A percentile compares a stretch with the other conserved stretches of the same genome.
phyloP scores from a whole-genome alignment of 92 coral and sea anemone species.

The Pocillopora meandrina region DNA sequence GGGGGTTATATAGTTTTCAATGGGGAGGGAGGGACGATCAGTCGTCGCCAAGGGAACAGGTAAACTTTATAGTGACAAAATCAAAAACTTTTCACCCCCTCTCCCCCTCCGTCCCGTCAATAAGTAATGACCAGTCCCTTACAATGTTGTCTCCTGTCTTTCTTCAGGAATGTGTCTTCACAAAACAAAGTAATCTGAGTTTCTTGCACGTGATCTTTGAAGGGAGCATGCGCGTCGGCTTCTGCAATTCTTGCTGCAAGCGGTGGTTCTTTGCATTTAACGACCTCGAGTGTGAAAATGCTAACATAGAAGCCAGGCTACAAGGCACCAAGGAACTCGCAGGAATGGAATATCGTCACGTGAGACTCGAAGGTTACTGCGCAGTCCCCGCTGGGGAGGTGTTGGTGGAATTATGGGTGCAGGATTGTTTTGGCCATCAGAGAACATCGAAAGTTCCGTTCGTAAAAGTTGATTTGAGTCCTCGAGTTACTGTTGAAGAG shows the following conservation, averaged over 20 bases:
- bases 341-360: slow-evolving; percentile 72
- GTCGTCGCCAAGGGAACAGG: too few species aligned
- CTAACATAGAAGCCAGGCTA: slow-evolving; percentile 67
- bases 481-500: slow-evolving; percentile 60
- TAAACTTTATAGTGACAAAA: too few species aligned
- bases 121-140: too few species aligned
- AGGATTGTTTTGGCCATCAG: slow-evolving; percentile 65
- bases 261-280: slow-evolving; percentile 82
- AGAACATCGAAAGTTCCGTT: slow-evolving; percentile 47
- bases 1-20: too few species aligned
- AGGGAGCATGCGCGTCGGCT: slow-evolving; percentile 83
- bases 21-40: too few species aligned
- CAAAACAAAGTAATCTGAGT: slow-evolving; percentile 51
- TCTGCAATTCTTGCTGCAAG: slow-evolving; percentile 75
- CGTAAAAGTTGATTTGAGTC: slow-evolving; percentile 33
- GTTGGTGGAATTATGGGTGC: slow-evolving; percentile 74
- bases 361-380: slow-evolving; percentile 79
- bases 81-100: too few species aligned
- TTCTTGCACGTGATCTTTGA: slow-evolving; percentile 70
- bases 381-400: slow-evolving; percentile 69
- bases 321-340: slow-evolving; percentile 55
- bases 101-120: too few species aligned
- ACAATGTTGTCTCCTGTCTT: neutral
- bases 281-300: slow-evolving; percentile 45
- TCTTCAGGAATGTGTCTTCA: slow-evolving; percentile 67